Percentiles rank a stretch among this genome's conserved stretches.
These are phyloP conservation scores for Hemichromis elongatus DNA, from an alignment of 2,113 vertebrate species.

Conservation along the genomic window DNA sequence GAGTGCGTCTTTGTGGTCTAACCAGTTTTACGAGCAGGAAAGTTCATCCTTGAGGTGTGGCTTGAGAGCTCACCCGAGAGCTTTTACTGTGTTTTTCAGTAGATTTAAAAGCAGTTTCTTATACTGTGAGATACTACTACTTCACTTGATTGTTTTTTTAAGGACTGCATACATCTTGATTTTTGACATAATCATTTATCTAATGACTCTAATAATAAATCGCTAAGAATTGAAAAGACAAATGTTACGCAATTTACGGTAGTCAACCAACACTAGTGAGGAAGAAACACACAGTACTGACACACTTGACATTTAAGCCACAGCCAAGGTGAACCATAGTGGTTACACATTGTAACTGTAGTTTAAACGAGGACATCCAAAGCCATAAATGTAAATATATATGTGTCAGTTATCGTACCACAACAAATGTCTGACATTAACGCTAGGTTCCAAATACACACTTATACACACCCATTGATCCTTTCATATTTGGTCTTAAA, in stretches of 20 bases:
- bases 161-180: not conserved
- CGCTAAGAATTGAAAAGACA: not conserved
- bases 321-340: not conserved
- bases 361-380: not conserved
- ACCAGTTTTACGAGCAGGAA: slow-evolving; percentile 30
- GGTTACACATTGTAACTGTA: not conserved
- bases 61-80: not conserved
- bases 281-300: not conserved
- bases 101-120: not conserved
- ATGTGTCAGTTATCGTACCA: too few species aligned
- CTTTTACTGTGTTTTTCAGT: not conserved
- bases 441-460: not conserved
- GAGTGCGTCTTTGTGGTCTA: not conserved
- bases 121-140: not conserved
- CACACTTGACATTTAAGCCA: not conserved
- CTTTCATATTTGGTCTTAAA: not conserved
- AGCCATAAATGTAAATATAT: fast-evolving
- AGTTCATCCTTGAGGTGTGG: slow-evolving; percentile 17
- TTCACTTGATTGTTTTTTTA: not conserved
- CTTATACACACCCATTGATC: not conserved
- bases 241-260: not conserved
- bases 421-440: not conserved
- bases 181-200: not conserved
- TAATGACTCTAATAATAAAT: not conserved
- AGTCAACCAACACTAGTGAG: not conserved